phyloP scores from a whole-genome alignment of 1,140 invertebrate species.

The Papilio glaucus region DNA sequence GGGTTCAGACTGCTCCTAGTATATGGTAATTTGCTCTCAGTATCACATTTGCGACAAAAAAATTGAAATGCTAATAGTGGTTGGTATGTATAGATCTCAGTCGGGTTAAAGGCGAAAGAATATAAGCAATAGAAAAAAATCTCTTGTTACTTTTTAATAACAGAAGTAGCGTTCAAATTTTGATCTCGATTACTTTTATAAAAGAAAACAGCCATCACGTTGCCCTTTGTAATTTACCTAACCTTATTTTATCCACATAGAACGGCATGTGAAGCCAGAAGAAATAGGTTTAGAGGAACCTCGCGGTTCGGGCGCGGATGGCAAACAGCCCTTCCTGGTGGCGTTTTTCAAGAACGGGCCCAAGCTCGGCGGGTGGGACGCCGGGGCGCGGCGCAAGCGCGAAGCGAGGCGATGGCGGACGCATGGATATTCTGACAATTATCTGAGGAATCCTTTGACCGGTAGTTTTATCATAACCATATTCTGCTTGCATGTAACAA shows the following conservation, averaged over 20 bases:
- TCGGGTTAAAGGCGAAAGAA: too few species aligned
- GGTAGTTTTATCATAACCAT: conserved; percentile 63
- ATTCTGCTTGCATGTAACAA: too few species aligned
- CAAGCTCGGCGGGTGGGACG: conserved; percentile 75
- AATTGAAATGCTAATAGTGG: too few species aligned
- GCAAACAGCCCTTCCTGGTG: conserved; percentile 95
- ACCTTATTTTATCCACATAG: conserved; percentile 76
- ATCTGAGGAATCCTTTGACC: conserved; percentile 84
- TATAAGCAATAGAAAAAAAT: too few species aligned
- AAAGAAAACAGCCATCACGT: too few species aligned
- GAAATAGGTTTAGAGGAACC: conserved; percentile 92
- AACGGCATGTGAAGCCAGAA: conserved; percentile 91
- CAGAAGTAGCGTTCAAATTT: too few species aligned
- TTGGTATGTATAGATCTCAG: too few species aligned
- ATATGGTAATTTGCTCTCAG: too few species aligned
- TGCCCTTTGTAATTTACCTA: conserved; percentile 3
- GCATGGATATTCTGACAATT: conserved; percentile 80
- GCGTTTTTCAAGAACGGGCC: conserved; percentile 89
- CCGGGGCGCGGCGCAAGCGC: conserved; percentile 78
- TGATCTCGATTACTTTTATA: too few species aligned
- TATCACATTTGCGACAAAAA: too few species aligned
- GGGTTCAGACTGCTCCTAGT: too few species aligned
- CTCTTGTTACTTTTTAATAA: too few species aligned
- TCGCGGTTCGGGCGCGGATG: conserved; percentile 89
- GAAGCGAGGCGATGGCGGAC: conserved; percentile 74